These are phyloP conservation scores for Phoenoteleia sp. DNA, from an alignment of 2,888 invertebrate genomes.

Conservation along the genomic window DNA sequence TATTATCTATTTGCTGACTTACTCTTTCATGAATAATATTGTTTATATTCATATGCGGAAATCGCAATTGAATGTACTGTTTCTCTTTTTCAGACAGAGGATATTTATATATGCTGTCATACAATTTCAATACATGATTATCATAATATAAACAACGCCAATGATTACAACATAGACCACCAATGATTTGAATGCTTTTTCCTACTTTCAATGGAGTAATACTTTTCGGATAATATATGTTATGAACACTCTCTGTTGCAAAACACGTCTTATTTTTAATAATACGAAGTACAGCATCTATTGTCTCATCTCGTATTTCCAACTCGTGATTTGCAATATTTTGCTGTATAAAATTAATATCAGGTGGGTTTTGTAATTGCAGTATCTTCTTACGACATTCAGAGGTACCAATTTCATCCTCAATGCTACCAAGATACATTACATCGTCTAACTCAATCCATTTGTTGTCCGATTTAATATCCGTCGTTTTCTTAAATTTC, in stretches of 20 bases:
- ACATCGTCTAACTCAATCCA: too few relatives aligned
- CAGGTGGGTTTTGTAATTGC: background rate
- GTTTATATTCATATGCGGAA: background rate
- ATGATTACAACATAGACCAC: background rate
- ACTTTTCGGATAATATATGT: background rate
- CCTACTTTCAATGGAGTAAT: background rate
- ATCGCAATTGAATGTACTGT: background rate
- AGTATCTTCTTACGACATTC: background rate
- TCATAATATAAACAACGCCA: slow-evolving; percentile 29
- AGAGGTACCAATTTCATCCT: background rate
- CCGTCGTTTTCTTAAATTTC: too few relatives aligned
- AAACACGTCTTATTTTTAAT: background rate
- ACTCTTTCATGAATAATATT: slow-evolving; percentile 11
- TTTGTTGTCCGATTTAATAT: too few relatives aligned
- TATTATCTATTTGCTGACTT: slow-evolving; percentile 9
- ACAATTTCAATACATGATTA: background rate
- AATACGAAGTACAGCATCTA: slow-evolving; percentile 3
- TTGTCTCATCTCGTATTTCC: background rate
- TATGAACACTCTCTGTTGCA: background rate
- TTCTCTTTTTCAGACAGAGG: background rate
- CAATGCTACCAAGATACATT: background rate
- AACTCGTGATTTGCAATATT: too few relatives aligned
- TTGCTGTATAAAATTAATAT: background rate
- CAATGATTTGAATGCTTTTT: slow-evolving; percentile 30
- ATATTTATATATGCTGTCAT: slow-evolving; percentile 20